These are phyloP conservation scores for Coenobita brevimanus DNA, from an alignment of 1,140 invertebrate genomes.

Conservation along the genomic window DNA sequence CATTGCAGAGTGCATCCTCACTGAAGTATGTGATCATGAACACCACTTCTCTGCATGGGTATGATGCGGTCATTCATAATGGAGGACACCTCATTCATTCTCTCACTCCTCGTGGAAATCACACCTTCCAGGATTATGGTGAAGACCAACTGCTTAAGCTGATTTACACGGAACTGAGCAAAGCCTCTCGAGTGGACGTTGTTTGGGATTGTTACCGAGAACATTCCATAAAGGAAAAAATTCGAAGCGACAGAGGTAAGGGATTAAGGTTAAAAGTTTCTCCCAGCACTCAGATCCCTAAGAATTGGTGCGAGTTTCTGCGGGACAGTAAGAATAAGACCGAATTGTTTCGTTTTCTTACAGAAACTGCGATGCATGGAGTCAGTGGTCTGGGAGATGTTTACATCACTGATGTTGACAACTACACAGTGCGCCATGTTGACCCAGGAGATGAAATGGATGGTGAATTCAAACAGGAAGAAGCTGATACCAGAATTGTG, in stretches of 20 bases:
- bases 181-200: slow-evolving; percentile 5
- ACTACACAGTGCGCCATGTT: slow-evolving; percentile 8
- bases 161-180: background rate
- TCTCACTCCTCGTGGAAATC: background rate
- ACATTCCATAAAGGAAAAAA: slow-evolving; percentile 10
- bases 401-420: slow-evolving; percentile 9
- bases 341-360: slow-evolving; percentile 10
- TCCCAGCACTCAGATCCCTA: too few relatives aligned
- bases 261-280: too few relatives aligned
- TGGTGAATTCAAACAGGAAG: background rate
- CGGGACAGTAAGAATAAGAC: slow-evolving; percentile 14
- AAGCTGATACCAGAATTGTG: slow-evolving; percentile 16
- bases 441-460: background rate
- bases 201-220: slow-evolving; percentile 10
- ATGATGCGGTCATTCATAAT: slow-evolving; percentile 4
- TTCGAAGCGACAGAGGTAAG: slow-evolving; percentile 6
- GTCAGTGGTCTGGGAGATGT: slow-evolving; percentile 22
- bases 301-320: slow-evolving; percentile 4
- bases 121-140: slow-evolving; percentile 3
- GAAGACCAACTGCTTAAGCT: too few relatives aligned
- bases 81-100: background rate
- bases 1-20: background rate
- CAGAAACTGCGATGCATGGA: slow-evolving; percentile 1
- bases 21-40: background rate
- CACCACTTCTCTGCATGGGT: background rate